Evolutionary conservation across 2,797 vertebrate genomes (phyloP), one percentile per base, ranked within the genome.

Genomic region (Emydoidea blandingii): DNA sequence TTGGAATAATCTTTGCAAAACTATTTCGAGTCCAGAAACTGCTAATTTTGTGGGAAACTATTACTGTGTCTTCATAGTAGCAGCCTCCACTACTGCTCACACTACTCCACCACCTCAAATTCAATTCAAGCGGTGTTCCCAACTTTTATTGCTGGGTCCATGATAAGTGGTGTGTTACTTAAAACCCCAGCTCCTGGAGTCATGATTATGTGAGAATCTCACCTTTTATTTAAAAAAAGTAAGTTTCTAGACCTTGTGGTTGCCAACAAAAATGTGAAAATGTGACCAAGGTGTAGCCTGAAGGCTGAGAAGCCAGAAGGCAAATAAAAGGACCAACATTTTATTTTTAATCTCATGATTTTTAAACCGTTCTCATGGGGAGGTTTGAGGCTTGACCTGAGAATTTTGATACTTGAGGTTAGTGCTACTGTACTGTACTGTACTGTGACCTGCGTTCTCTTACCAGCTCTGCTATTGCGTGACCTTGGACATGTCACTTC

Each of bases 61-160:
- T 37, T 68, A 37, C 19, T 23, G 65, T 68, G 65, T 68, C 65
- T 68, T 68, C 34, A 68, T 19, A 23, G 65, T 11, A 37, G 37
- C n/a, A 41, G 10, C 94, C 0, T 96, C 91, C 91, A 89, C 88
- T 96, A 96, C 92, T 92, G 94, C 91, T 95, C 87, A 54, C 68
- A 85, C 94, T 96, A 96, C 94, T 96, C 95, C 94, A 96, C 95
- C 96, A 96, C 92, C 90, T 96, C 94, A 94, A 87, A 93, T 87
- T 0, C 23, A 87, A 93, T 87, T 0, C 23, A 91, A 93, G 89
- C 34, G 90, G 72, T 96, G 96, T 94, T 95, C 92, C 94, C 96
- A 96, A 12, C 78, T 94, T 93, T 88, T 93, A 92, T 91, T 90
- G 79, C 76, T 62, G 5, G 12, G 27, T 31, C 29, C 27, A 59